Evolutionary conservation across 2,113 vertebrate genomes (phyloP).

Genomic region (Leuciscus idus): DNA sequence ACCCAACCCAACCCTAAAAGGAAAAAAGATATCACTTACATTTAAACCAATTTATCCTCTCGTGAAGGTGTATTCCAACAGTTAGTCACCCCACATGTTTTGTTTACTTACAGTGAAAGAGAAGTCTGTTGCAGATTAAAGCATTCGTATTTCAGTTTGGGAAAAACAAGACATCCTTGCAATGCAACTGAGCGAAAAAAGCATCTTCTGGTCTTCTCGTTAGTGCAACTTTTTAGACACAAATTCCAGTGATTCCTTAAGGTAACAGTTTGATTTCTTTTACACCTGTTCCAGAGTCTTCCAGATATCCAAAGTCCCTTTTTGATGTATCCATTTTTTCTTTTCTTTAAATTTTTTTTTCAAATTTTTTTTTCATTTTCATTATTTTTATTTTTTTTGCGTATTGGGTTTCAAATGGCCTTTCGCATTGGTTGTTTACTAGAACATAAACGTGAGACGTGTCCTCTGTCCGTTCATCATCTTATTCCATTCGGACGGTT

Average conservation of each 20-base stretch:
- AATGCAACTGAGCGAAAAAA: slow-evolving; percentile 72
- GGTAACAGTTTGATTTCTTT: slow-evolving; percentile 71
- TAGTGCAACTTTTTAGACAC: slow-evolving; percentile 83
- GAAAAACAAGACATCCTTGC: slow-evolving; percentile 72
- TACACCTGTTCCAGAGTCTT: slow-evolving; percentile 64
- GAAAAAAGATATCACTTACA: slow-evolving; percentile 80
- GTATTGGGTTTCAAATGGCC: slow-evolving; percentile 73
- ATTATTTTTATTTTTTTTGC: slow-evolving; percentile 65
- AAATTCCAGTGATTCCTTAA: slow-evolving; percentile 79
- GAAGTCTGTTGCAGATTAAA: slow-evolving; percentile 81
- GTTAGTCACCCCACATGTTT: slow-evolving; percentile 73
- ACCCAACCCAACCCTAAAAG: slow-evolving; percentile 67
- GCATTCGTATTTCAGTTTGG: slow-evolving; percentile 76
- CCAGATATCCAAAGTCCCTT: slow-evolving; percentile 71
- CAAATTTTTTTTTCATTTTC: neutral
- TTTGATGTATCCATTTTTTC: slow-evolving; percentile 59
- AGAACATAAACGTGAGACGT: slow-evolving; percentile 79
- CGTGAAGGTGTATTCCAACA: slow-evolving; percentile 79
- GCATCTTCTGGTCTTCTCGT: slow-evolving; percentile 79
- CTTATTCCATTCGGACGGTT: slow-evolving; percentile 69
- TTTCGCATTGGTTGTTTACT: slow-evolving; percentile 76
- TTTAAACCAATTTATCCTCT: slow-evolving; percentile 80
- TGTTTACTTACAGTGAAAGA: slow-evolving; percentile 77
- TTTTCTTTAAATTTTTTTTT: slow-evolving; percentile 19
- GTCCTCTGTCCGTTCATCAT: slow-evolving; percentile 66